A percentile compares a stretch with the other conserved stretches of the same genome.
Conservation (phyloP, 2,113 vertebrate species). For the Otus sunia region DNA sequence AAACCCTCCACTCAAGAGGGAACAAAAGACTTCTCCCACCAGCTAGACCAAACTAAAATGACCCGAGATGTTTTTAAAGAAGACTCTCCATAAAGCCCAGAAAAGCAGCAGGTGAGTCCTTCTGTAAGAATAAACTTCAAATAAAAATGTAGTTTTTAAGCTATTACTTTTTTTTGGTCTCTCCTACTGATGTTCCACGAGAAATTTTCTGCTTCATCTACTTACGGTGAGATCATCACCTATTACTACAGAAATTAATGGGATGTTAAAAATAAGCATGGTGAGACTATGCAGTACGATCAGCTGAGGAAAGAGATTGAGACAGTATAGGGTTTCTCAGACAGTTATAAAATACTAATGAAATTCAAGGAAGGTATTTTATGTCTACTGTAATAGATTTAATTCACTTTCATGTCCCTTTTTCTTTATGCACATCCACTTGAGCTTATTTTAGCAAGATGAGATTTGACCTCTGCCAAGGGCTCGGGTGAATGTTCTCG, state of each 20-base stretch:
- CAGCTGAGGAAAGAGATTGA: not conserved
- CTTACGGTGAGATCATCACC: not conserved
- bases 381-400: not conserved
- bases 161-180: not conserved
- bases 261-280: not conserved
- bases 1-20: not conserved
- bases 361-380: not conserved
- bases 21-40: not conserved
- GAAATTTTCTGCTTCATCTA: not conserved
- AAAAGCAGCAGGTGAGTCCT: not conserved
- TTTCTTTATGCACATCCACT: not conserved
- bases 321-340: not conserved
- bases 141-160: not conserved
- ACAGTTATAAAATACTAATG: not conserved
- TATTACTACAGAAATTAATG: not conserved
- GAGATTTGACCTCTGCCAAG: not conserved
- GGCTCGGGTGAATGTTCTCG: not conserved
- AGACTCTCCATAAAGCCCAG: not conserved
- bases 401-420: not conserved
- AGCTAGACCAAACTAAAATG: not conserved
- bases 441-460: not conserved
- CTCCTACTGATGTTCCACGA: not conserved
- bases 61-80: not conserved
- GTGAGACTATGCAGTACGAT: not conserved
- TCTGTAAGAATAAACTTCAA: not conserved